These are phyloP conservation scores for Coptotermes formosanus DNA, from an alignment of 1,140 invertebrate species.

Conservation along the genomic window DNA sequence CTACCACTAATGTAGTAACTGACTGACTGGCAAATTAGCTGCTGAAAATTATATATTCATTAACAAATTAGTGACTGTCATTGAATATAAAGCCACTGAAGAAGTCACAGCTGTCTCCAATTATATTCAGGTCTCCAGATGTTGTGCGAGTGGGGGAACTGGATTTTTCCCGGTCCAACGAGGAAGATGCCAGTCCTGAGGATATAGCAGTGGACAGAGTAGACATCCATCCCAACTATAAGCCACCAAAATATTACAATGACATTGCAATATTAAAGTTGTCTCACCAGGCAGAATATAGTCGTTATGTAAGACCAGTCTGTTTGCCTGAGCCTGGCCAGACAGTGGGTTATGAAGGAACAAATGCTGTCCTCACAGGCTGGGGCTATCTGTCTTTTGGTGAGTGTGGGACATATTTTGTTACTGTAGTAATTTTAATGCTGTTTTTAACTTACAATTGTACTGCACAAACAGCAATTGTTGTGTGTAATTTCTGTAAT, in stretches of 20 bases:
- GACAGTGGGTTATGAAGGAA: background rate
- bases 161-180: conserved; percentile 24
- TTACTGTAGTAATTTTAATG: background rate
- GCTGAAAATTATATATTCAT: too few relatives aligned
- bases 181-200: conserved; percentile 20
- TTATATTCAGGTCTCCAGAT: conserved; percentile 31
- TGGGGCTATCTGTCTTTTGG: conserved; percentile 34
- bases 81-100: too few relatives aligned
- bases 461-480: too few relatives aligned
- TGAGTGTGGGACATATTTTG: conserved; percentile 2
- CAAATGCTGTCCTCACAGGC: conserved; percentile 32
- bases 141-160: conserved; percentile 35
- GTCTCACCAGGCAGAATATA: background rate
- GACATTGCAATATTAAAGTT: conserved; percentile 33
- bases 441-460: too few relatives aligned
- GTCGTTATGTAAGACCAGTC: conserved; percentile 25
- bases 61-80: too few relatives aligned
- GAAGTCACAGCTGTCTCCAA: background rate
- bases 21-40: too few relatives aligned
- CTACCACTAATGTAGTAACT: too few relatives aligned
- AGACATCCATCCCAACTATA: conserved; percentile 30
- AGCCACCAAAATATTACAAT: conserved; percentile 30
- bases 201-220: conserved; percentile 25
- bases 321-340: conserved; percentile 23
- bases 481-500: too few relatives aligned